Base-by-base conservation (phyloP, 2,888 invertebrate species). In the Cryptophagus acutangulus region DNA sequence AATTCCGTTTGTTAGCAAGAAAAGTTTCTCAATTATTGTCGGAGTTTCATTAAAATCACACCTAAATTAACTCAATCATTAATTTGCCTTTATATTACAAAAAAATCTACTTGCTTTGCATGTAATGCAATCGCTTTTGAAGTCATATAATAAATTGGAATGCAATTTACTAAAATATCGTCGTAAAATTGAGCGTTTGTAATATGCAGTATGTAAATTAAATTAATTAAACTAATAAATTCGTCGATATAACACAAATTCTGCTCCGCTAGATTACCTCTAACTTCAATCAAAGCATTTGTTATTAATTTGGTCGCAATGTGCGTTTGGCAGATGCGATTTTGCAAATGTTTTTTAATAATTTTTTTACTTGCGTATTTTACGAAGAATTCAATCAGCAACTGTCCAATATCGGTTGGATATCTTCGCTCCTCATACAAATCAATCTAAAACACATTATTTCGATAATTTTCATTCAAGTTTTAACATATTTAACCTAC, bases 111-210 rank as follows among this genome's bases (percentile, higher is more conserved):
- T 8, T 26, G n/a, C n/a, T n/a, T n/a, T n/a, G n/a, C n/a, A n/a
- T 4, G 26, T 8, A 12, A 26, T 55, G 26, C 47, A 49, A 39
- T 55, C 50, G 36, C n/a, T n/a, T n/a, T n/a, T n/a, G 57, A 54
- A 18, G 60, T 43, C 18, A 41, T 44, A 17, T 46, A 48, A 45
- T 58, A 61, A 15, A 59, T 40, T 17, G 57, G 54, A 49, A 59
- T 54, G 18, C 55, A 35, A n/a, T 40, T 40, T 36, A 50, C 48
- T 35, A 55, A 46, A 24, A 55, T 48, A 13, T 33, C 41, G 12
- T 54, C 55, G 45, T 48, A 53, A 28, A 47, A 52, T 16, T 35
- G 39, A 8, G 42, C 34, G 24, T 26, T 26, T 26, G 47, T 46
- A 34, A 47, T 55, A 31, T 57, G 54, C 29, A 57, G 47, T 15